Evolutionary conservation across 2,888 invertebrate genomes (phyloP).

Genomic region (Eilema sororculum): DNA sequence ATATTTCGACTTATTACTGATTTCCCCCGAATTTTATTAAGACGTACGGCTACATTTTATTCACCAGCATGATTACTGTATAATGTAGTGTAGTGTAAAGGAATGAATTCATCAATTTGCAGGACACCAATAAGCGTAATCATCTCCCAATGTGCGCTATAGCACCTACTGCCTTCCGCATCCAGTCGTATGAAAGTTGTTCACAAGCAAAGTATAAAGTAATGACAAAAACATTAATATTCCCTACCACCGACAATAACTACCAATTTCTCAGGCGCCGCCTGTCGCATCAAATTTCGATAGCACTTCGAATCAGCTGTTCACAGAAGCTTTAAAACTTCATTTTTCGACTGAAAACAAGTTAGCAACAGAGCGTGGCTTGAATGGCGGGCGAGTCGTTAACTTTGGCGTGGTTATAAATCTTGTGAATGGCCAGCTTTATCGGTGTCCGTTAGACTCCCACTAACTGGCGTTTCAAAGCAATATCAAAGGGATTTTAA

Average conservation of each 20-base stretch:
- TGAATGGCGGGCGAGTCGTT: slow-evolving; percentile 76
- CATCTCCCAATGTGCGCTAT: too few species aligned
- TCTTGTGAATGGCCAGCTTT: slow-evolving; percentile 75
- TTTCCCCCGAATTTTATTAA: too few species aligned
- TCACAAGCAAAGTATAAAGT: not conserved
- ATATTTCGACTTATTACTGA: too few species aligned
- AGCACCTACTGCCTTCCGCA: too few species aligned
- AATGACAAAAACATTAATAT: slow-evolving; percentile 23
- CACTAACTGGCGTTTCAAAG: slow-evolving; percentile 72
- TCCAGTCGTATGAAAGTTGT: too few species aligned
- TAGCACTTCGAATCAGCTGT: slow-evolving; percentile 69
- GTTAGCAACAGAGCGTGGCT: slow-evolving; percentile 75
- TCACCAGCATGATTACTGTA: too few species aligned
- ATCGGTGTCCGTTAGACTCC: slow-evolving; percentile 69
- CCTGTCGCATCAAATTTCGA: slow-evolving; percentile 58
- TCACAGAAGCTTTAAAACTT: slow-evolving; percentile 69
- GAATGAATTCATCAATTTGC: too few species aligned
- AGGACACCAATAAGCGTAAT: too few species aligned
- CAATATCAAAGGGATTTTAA: slow-evolving; percentile 77
- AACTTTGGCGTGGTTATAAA: slow-evolving; percentile 80
- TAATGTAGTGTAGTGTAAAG: too few species aligned
- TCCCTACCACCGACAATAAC: slow-evolving; percentile 10
- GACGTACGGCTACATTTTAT: too few species aligned
- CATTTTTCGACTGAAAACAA: slow-evolving; percentile 75
- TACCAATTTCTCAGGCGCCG: slow-evolving; percentile 49